Evolutionary conservation across 2,888 invertebrate species (phyloP), one percentile per base, ranked within the genome.

Genomic region (Nymphalis urticae): DNA sequence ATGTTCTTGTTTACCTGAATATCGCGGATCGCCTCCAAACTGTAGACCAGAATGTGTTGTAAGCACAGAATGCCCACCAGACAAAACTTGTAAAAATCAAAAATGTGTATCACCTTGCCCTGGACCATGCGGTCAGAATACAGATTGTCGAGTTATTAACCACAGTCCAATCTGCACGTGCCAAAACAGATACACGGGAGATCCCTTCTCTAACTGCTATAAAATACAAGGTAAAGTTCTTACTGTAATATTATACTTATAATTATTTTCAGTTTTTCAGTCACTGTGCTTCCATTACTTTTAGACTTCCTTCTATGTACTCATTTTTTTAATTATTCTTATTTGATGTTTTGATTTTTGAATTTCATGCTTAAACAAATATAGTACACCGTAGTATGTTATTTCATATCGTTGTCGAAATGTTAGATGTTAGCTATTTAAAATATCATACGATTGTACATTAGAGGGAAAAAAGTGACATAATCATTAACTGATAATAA

Each of bases 31-130:
- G 67, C 95, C 96, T 62, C 95, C 95, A 68, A 94, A 94, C 77
- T 96, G 96, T 80, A 92, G 95, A 76, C 96, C 95, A n/a, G 95
- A 95, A 85, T 96, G 95, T 85, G 94, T 94, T n/a, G 93, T 95
- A 19, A 95, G 95, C 78, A 90, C 95, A 32, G 95, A 95, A 85
- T 95, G 96, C 80, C 81, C 94, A 2, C 85, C 92, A 48, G 93
- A 94, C 71, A 94, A 94, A 85, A 94, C 95, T 36, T 96, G 96
- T 81, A 87, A 94, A 64, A 94, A 95, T 80, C 94, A 95, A 77
- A 95, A 95, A 87, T 96, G 96, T 83, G 83, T 93, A 24, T 95
- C 96, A 77, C 96, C 96, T 59, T 96, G 96, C 75, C 94, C 94
- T 61, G 95, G 95, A 59, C 94, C 95, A 13, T 97, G 96, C 81